A percentile compares a stretch with the other conserved stretches of the same genome.
These are phyloP conservation scores for Ophthalmolycus amberensis DNA, from an alignment of 2,113 vertebrate genomes.

Conservation along the genomic window DNA sequence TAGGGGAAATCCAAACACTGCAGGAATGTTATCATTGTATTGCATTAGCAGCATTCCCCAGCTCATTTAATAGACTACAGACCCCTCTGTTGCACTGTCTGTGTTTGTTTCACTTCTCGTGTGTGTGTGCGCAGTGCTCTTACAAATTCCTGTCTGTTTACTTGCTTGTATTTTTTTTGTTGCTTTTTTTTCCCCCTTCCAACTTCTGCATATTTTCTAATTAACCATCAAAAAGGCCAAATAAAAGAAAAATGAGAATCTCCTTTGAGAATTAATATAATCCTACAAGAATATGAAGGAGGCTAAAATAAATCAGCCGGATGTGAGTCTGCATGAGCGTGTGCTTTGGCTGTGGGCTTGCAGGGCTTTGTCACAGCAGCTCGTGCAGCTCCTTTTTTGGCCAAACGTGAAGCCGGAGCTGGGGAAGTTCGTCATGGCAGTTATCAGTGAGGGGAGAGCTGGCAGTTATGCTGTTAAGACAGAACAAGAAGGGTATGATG, in stretches of 20 bases:
- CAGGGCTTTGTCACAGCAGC: conserved; percentile 43
- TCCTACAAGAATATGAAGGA: background rate
- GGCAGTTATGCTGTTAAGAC: conserved; percentile 36
- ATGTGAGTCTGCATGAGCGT: background rate
- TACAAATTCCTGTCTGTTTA: conserved; percentile 23
- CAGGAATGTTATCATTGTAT: conserved; percentile 83
- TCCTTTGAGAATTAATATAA: background rate
- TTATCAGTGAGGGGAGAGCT: conserved; percentile 49
- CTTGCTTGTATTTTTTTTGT: background rate
- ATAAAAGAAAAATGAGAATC: background rate
- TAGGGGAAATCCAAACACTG: conserved; percentile 82
- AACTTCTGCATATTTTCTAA: background rate
- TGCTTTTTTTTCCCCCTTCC: background rate
- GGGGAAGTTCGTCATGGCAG: conserved; percentile 48
- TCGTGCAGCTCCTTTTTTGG: conserved; percentile 72
- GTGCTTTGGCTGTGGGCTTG: background rate
- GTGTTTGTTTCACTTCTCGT: conserved; percentile 50
- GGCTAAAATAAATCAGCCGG: background rate
- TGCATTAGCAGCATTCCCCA: conserved; percentile 80
- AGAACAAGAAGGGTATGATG: background rate
- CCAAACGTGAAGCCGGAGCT: conserved; percentile 42
- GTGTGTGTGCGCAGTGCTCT: background rate
- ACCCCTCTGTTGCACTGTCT: conserved; percentile 59
- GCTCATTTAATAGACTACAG: conserved; percentile 78
- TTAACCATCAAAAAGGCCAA: background rate